Percentiles rank a stretch among this genome's conserved stretches.
These are phyloP conservation scores for Epinephelus lanceolatus DNA, from an alignment of 2,113 vertebrate genomes.

Conservation along the genomic window DNA sequence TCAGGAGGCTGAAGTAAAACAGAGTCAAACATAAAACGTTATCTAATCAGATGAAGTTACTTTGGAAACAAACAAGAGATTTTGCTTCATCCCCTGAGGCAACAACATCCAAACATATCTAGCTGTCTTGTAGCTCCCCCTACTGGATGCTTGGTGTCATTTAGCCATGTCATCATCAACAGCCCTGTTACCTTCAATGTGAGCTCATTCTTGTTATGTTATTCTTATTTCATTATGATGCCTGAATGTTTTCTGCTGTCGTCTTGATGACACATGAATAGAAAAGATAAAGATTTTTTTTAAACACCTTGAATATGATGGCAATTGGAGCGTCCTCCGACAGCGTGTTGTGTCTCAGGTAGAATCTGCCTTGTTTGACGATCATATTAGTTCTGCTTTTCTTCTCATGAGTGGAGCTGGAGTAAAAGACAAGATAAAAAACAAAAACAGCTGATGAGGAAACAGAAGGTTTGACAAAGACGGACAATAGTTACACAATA, in stretches of 20 bases:
- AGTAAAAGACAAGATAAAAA: slow-evolving; percentile 30
- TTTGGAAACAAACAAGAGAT: neutral
- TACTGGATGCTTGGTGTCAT: slow-evolving; percentile 25
- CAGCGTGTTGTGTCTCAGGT: slow-evolving; percentile 95
- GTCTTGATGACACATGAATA: no score
- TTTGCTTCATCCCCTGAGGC: neutral
- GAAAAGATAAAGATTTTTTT: no score
- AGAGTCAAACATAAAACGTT: neutral
- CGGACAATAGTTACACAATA: neutral
- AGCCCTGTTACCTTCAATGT: slow-evolving; percentile 92
- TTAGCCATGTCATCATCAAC: neutral
- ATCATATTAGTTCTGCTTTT: slow-evolving; percentile 98
- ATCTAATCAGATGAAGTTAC: neutral
- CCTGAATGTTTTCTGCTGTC: no score
- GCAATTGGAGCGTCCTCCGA: slow-evolving; percentile 98
- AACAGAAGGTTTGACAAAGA: neutral
- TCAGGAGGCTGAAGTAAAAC: neutral
- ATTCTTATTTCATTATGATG: no score
- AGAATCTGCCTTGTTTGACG: slow-evolving; percentile 96
- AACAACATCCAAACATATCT: neutral
- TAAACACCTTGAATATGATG: slow-evolving; percentile 93
- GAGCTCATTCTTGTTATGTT: slow-evolving; percentile 53
- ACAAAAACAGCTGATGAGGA: neutral
- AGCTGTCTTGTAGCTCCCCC: slow-evolving; percentile 56
- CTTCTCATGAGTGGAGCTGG: slow-evolving; percentile 98